Evolutionary conservation across 2,797 vertebrate genomes (phyloP).

Genomic region (Cygnus olor): DNA sequence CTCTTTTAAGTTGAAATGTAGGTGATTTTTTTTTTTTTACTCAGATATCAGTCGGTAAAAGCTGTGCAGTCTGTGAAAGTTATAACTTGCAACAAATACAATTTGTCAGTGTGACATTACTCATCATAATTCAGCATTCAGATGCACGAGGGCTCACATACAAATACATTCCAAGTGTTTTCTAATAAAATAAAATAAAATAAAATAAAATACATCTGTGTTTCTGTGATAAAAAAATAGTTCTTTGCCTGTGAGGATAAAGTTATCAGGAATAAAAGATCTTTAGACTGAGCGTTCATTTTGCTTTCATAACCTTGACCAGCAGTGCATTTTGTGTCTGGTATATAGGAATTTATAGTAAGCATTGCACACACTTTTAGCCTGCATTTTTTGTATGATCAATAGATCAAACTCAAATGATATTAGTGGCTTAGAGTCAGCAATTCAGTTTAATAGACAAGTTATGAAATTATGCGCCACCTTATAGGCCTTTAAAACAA

Average conservation of each 20-base stretch:
- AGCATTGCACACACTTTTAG: constrained; percentile 6
- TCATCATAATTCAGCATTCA: background rate
- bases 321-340: background rate
- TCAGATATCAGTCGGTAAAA: background rate
- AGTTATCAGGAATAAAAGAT: background rate
- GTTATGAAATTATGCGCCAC: constrained; percentile 71
- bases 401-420: constrained; percentile 52
- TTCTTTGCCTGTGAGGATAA: background rate
- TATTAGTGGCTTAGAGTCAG: constrained; percentile 36
- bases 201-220: background rate
- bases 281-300: background rate
- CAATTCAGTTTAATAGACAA: constrained; percentile 51
- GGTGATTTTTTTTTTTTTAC: background rate
- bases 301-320: constrained; percentile 16
- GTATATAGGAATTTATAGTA: constrained; percentile 33
- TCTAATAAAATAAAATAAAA: background rate
- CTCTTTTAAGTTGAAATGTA: background rate
- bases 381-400: constrained; percentile 23
- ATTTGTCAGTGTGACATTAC: background rate
- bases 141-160: background rate
- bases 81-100: background rate
- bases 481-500: constrained; percentile 74
- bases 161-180: background rate
- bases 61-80: background rate
- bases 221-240: background rate